phyloP scores from a whole-genome alignment of 2,797 vertebrate species.

The Syncerus caffer region DNA sequence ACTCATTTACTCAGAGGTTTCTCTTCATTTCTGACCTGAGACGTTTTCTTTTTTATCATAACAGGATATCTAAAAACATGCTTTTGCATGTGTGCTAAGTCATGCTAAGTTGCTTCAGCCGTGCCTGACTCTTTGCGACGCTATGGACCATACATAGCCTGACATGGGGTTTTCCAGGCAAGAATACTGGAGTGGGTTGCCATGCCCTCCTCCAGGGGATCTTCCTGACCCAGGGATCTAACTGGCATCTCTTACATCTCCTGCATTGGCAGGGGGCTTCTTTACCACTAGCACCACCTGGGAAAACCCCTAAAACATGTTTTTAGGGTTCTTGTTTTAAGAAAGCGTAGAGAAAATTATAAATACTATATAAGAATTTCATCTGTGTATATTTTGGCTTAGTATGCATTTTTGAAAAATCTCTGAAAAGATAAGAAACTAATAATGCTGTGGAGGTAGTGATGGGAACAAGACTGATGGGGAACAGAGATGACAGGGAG shows the following conservation, averaged over 20 bases:
- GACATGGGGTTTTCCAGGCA: not conserved
- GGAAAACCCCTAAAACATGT: not conserved
- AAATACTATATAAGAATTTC: not conserved
- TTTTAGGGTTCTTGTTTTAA: not conserved
- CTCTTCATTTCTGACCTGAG: not conserved
- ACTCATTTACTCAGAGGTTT: not conserved
- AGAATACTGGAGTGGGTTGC: not conserved
- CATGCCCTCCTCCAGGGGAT: not conserved
- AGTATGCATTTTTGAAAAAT: not conserved
- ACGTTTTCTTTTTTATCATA: not conserved
- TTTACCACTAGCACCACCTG: not conserved
- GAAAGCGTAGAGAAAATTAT: not conserved
- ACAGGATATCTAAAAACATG: not conserved
- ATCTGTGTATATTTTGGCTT: not conserved
- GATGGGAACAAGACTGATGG: not conserved
- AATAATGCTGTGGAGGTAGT: not conserved
- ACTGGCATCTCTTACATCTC: not conserved
- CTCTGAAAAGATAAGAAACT: not conserved
- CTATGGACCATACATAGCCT: not conserved
- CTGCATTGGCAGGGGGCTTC: not conserved
- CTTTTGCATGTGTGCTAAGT: not conserved
- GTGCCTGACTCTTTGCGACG: not conserved
- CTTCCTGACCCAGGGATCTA: not conserved
- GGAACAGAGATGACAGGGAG: not conserved
- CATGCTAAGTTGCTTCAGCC: not conserved